Conservation (phyloP, 2,797 vertebrate genomes). For the Galago senegalensis region DNA sequence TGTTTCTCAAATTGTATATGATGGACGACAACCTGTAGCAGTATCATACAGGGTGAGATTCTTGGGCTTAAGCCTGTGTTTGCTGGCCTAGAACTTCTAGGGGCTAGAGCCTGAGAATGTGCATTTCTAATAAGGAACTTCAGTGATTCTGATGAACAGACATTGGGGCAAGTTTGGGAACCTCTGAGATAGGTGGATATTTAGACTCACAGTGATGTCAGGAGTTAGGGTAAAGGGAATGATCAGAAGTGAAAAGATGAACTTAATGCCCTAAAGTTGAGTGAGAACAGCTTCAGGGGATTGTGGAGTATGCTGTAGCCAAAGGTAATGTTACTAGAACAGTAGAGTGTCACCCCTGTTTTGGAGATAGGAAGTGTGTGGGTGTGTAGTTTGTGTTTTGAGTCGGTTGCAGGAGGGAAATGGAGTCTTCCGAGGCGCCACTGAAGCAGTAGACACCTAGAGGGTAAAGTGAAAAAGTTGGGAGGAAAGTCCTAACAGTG, state of each 20-base stretch:
- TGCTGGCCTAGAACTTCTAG: not conserved
- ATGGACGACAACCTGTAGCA: not conserved
- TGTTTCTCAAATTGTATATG: constrained; percentile 30
- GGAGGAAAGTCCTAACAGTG: not conserved
- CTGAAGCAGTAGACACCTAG: not conserved
- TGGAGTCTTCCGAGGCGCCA: not conserved
- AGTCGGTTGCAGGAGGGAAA: not conserved
- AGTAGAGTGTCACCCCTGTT: not conserved
- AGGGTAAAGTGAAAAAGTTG: not conserved
- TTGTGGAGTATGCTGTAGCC: not conserved
- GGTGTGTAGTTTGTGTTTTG: not conserved
- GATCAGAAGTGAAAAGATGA: not conserved
- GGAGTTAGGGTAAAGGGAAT: constrained; percentile 16
- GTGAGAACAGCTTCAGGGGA: not conserved
- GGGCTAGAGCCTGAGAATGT: not conserved
- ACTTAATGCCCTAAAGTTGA: not conserved
- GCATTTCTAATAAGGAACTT: not conserved
- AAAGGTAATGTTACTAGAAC: not conserved
- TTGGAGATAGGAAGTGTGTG: not conserved
- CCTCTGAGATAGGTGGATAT: constrained; percentile 1
- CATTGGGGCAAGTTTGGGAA: not conserved
- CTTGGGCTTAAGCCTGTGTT: not conserved
- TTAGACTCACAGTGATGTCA: constrained; percentile 10
- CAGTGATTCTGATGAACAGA: not conserved
- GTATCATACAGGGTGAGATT: not conserved